Percentiles rank a stretch among this genome's conserved stretches.
Evolutionary conservation across 2,113 vertebrate genomes (phyloP).

Genomic region (Macrotis lagotis): DNA sequence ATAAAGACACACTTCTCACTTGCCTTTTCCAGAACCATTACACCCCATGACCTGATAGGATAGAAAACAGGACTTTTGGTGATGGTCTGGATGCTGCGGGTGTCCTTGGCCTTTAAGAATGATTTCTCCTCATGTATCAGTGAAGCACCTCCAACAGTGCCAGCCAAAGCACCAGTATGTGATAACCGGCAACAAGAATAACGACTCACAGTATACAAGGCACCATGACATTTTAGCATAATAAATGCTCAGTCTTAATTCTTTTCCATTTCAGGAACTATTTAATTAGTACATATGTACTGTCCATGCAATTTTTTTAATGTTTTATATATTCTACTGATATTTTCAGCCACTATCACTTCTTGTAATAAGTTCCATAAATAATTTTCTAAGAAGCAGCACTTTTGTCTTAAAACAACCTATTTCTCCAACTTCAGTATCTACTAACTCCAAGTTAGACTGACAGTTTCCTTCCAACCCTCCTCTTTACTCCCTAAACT

Average conservation of each 20-base stretch:
- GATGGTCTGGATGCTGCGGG: too few species aligned
- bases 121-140: too few species aligned
- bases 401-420: not conserved
- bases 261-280: not conserved
- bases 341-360: slow-evolving; percentile 25
- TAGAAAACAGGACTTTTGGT: too few species aligned
- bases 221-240: too few species aligned
- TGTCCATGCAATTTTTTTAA: not conserved
- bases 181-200: too few species aligned
- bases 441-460: not conserved
- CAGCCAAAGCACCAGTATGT: too few species aligned
- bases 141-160: too few species aligned
- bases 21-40: too few species aligned
- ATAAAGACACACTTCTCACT: too few species aligned
- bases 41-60: too few species aligned
- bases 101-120: too few species aligned
- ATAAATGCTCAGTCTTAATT: not conserved
- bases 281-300: not conserved
- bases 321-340: not conserved
- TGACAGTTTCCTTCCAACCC: not conserved
- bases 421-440: not conserved
- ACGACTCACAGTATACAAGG: too few species aligned
- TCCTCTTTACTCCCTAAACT: not conserved
- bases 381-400: slow-evolving; percentile 25
- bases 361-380: not conserved